These are phyloP conservation scores for Oxycera nigricornis DNA, from an alignment of 2,888 invertebrate species.

Conservation along the genomic window DNA sequence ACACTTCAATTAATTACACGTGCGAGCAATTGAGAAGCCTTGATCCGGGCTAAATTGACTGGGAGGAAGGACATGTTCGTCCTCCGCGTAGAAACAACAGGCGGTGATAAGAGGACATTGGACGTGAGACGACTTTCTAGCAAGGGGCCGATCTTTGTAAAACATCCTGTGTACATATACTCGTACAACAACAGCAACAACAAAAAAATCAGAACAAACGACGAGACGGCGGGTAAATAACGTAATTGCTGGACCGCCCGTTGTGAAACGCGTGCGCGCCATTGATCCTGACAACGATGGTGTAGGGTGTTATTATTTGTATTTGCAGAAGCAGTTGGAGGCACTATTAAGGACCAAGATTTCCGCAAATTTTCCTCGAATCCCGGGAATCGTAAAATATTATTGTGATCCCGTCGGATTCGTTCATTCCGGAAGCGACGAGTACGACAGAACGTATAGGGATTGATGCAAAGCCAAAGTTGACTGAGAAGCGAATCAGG, in stretches of 20 bases:
- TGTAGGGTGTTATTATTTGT: conserved; percentile 24
- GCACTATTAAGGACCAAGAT: conserved; percentile 32
- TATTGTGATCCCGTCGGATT: background rate
- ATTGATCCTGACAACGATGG: conserved; percentile 29
- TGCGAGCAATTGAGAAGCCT: conserved; percentile 53
- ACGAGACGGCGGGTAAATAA: conserved; percentile 40
- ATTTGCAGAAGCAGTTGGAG: conserved; percentile 23
- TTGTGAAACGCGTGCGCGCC: conserved; percentile 50
- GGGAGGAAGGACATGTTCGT: conserved; percentile 40
- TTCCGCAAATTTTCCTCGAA: conserved; percentile 36
- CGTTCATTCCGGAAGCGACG: background rate
- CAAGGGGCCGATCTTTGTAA: conserved; percentile 19
- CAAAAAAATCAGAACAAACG: conserved; percentile 17
- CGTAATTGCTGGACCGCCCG: conserved; percentile 52
- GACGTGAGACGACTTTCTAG: background rate
- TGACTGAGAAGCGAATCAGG: conserved; percentile 5
- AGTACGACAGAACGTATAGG: background rate
- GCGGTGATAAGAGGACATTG: conserved; percentile 49
- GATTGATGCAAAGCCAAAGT: background rate
- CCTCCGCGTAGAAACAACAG: conserved; percentile 43
- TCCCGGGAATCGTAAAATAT: conserved; percentile 8
- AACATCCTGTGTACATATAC: background rate
- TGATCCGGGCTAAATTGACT: conserved; percentile 47
- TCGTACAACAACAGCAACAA: background rate
- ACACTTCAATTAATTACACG: conserved; percentile 51